These are phyloP conservation scores for Rhinogobio ventralis DNA, from an alignment of 2,797 vertebrate genomes.

Conservation along the genomic window DNA sequence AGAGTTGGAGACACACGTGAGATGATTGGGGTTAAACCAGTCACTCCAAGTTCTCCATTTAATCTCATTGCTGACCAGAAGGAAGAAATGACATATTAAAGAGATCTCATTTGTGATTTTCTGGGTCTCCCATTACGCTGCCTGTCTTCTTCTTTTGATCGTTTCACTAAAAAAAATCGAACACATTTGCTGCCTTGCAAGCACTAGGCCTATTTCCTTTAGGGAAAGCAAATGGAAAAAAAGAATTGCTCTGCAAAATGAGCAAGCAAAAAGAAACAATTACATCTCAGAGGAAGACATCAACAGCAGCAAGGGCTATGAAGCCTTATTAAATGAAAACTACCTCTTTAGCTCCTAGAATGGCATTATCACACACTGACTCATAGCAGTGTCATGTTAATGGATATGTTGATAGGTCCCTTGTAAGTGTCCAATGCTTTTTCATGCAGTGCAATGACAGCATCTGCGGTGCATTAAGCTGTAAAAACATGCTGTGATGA, in stretches of 20 bases:
- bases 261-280: conserved; percentile 14
- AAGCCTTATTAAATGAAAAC: conserved; percentile 29
- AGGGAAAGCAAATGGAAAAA: not conserved
- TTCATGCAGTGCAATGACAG: conserved; percentile 19
- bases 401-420: conserved; percentile 24
- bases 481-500: conserved; percentile 28
- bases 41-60: not conserved
- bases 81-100: not conserved
- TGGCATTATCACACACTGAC: conserved; percentile 21
- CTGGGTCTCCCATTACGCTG: not conserved
- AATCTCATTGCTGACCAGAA: not conserved
- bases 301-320: conserved; percentile 12
- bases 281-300: conserved; percentile 22
- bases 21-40: not conserved
- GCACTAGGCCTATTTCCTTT: not conserved
- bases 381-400: conserved; percentile 19
- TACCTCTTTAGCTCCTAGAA: conserved; percentile 5
- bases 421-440: conserved; percentile 16
- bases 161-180: not conserved
- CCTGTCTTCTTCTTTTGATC: not conserved
- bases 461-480: conserved; percentile 46
- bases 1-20: not conserved
- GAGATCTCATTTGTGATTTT: not conserved
- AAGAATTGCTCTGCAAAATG: not conserved
- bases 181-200: not conserved